These are phyloP conservation scores for Masnerella sp. DNA, from an alignment of 2,888 invertebrate genomes.

Conservation along the genomic window DNA sequence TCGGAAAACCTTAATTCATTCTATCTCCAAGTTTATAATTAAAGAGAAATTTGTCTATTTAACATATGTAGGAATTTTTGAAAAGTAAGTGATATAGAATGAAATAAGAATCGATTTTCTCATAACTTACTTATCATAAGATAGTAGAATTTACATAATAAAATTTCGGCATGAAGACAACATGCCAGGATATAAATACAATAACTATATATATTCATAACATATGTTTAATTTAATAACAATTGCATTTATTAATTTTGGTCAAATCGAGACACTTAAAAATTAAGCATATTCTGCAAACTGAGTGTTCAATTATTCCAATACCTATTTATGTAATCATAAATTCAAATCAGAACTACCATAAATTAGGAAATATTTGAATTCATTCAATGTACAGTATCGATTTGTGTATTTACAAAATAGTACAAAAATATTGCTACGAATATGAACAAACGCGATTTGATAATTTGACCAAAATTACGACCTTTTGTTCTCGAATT, in stretches of 20 bases:
- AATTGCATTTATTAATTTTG: background rate
- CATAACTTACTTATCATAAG: no score
- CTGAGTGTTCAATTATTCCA: no score
- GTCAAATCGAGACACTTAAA: background rate
- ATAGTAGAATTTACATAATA: no score
- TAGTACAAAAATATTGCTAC: background rate
- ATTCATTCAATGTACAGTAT: background rate
- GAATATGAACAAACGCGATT: background rate
- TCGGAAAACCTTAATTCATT: background rate
- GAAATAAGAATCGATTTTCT: background rate
- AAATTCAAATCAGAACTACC: no score
- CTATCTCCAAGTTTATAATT: background rate
- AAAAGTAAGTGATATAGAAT: background rate
- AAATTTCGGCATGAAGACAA: no score
- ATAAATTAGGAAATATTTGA: no score
- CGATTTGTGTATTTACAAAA: background rate
- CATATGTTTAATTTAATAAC: background rate
- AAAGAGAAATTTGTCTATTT: no score
- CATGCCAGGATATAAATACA: no score
- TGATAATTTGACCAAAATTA: slow-evolving; percentile 18
- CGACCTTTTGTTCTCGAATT: background rate
- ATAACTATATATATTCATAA: background rate
- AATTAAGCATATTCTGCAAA: no score
- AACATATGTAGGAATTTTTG: no score
- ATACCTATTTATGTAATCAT: no score